Conservation (phyloP, 2,113 vertebrate species). For the Tautogolabrus adspersus region DNA sequence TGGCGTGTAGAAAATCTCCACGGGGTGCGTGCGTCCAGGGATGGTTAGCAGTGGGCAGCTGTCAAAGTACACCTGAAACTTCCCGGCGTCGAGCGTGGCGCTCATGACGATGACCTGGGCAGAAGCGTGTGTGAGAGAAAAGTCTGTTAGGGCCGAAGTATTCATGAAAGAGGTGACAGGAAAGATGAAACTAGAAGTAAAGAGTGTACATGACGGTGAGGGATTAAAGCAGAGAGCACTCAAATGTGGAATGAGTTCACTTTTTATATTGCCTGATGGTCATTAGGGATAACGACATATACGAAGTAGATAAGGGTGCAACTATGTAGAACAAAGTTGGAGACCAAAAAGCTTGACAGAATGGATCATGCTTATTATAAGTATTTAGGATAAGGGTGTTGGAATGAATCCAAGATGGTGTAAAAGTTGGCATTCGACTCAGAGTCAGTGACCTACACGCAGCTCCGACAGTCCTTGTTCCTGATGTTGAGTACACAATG, state of each 20-base stretch:
- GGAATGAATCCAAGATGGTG: slow-evolving; percentile 46
- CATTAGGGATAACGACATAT: slow-evolving; percentile 41
- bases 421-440: slow-evolving; percentile 37
- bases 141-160: neutral
- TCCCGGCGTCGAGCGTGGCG: slow-evolving; percentile 95
- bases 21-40: slow-evolving; percentile 95
- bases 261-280: slow-evolving; percentile 41
- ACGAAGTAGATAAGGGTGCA: slow-evolving; percentile 16
- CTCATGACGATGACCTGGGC: slow-evolving; percentile 96
- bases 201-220: slow-evolving; percentile 4
- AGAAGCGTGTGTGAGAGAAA: neutral
- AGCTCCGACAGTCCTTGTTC: slow-evolving; percentile 52
- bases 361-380: slow-evolving; percentile 12
- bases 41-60: slow-evolving; percentile 95
- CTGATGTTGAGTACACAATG: slow-evolving; percentile 61
- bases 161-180: slow-evolving; percentile 12
- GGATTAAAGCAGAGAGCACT: neutral
- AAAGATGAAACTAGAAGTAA: slow-evolving; percentile 6
- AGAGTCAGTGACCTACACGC: slow-evolving; percentile 63
- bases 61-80: slow-evolving; percentile 98
- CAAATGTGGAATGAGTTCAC: slow-evolving; percentile 7
- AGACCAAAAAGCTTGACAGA: slow-evolving; percentile 14
- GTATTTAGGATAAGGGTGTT: slow-evolving; percentile 19
- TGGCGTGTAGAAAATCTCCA: slow-evolving; percentile 98
- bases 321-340: slow-evolving; percentile 18